phyloP scores from a whole-genome alignment of 2,888 invertebrate species.

The Chrysolina haemoptera region DNA sequence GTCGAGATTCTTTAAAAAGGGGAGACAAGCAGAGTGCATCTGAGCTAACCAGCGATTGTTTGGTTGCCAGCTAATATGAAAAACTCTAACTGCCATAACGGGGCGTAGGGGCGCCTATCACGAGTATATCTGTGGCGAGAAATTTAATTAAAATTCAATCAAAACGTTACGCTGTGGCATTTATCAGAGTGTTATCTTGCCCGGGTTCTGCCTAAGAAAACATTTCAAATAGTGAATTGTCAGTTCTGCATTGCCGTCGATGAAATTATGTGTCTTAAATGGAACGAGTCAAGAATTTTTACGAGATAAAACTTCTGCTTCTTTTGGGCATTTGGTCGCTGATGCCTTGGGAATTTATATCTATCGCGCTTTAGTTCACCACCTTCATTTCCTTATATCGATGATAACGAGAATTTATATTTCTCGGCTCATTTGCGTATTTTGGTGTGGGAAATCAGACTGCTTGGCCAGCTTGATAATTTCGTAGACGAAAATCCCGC shows the following conservation, averaged over 20 bases:
- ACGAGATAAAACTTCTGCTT: slow-evolving; percentile 50
- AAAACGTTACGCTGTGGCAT: slow-evolving; percentile 64
- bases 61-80: slow-evolving; percentile 68
- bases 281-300: slow-evolving; percentile 56
- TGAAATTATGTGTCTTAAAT: slow-evolving; percentile 65
- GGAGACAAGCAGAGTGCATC: slow-evolving; percentile 67
- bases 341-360: slow-evolving; percentile 59
- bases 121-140: slow-evolving; percentile 65
- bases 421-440: slow-evolving; percentile 38
- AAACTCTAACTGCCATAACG: slow-evolving; percentile 67
- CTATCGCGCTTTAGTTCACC: slow-evolving; percentile 59
- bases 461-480: neutral
- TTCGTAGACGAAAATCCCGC: neutral
- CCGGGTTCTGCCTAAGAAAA: slow-evolving; percentile 68
- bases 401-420: slow-evolving; percentile 51
- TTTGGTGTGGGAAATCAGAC: neutral
- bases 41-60: slow-evolving; percentile 69
- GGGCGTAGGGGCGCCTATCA: slow-evolving; percentile 64
- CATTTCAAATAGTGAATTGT: slow-evolving; percentile 70
- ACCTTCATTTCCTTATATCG: slow-evolving; percentile 63
- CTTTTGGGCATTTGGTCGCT: slow-evolving; percentile 61
- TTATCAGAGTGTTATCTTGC: slow-evolving; percentile 68
- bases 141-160: slow-evolving; percentile 72
- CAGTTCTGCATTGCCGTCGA: slow-evolving; percentile 63
- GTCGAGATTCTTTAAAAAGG: slow-evolving; percentile 71